phyloP scores from a whole-genome alignment of 1,140 invertebrate species.

The Aphelinus certus region DNA sequence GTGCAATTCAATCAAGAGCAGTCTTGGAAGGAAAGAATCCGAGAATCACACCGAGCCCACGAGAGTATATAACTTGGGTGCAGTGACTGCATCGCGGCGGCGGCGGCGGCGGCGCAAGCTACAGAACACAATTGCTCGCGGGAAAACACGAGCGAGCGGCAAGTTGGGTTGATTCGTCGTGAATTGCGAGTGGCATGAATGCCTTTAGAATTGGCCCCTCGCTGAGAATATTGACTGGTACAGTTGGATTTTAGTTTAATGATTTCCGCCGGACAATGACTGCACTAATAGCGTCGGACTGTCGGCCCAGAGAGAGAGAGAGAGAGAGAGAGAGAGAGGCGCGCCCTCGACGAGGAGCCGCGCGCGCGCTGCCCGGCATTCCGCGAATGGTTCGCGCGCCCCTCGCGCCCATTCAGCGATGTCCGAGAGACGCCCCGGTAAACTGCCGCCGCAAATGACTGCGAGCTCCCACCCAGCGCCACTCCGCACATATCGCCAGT shows the following conservation, averaged over 20 bases:
- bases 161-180: slow-evolving; percentile 35
- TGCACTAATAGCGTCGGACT: slow-evolving; percentile 52
- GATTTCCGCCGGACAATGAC: slow-evolving; percentile 58
- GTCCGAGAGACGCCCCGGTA: slow-evolving; percentile 31
- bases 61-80: too few species aligned
- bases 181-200: slow-evolving; percentile 52
- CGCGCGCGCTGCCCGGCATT: slow-evolving; percentile 45
- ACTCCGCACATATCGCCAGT: too few species aligned
- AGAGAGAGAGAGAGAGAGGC: slow-evolving; percentile 8
- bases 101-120: too few species aligned
- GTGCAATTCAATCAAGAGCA: too few species aligned
- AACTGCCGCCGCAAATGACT: slow-evolving; percentile 37
- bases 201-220: slow-evolving; percentile 48
- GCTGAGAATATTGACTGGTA: slow-evolving; percentile 47
- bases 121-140: too few species aligned
- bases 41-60: too few species aligned
- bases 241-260: slow-evolving; percentile 62
- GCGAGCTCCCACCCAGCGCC: neutral
- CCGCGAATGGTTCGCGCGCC: slow-evolving; percentile 45
- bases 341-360: slow-evolving; percentile 39
- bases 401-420: slow-evolving; percentile 33
- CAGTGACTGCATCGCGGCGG: too few species aligned
- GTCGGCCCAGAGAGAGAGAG: slow-evolving; percentile 31
- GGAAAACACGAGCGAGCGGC: neutral
- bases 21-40: too few species aligned